Evolutionary conservation across 1,140 invertebrate species (phyloP), one percentile per base, ranked within the genome.

Genomic region (Nasonia longicornis): DNA sequence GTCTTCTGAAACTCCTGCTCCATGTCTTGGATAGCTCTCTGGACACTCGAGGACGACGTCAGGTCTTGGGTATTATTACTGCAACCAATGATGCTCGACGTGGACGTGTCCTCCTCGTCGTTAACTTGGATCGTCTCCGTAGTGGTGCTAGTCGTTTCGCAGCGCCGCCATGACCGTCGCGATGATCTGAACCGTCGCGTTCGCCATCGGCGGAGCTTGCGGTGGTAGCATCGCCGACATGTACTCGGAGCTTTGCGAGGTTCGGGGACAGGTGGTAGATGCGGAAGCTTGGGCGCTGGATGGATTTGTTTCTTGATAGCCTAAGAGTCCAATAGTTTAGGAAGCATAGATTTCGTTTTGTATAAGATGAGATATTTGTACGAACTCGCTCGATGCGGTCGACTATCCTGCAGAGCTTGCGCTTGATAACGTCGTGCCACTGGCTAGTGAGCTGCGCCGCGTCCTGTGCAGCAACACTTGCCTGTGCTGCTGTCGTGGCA

Each of bases 1-100:
- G 67, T 71, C 20, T 58, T 31, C 11, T 38, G 26, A 26, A 79
- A 79, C 1, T 79, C 42, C 1, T 1, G 7, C 42, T 79, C 67
- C 16, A 79, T 79, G 14, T 71, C 42, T 16, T 71, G 45, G 8
- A 79, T 58, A 8, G 77, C 20, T 58, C 6, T 16, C 16, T 58
- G 20, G 52, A 52, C 48, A 10, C 11, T 52, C 48, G 12, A 6
- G 4, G 12, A 16, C 20, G 16, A n/a, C 52, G 52, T 7, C 20
- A 7, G 52, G 3, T 0, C 52, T 4, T 2, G 0, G 3, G 16
- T 52, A 52, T 58, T 58, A n/a, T n/a, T n/a, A 7, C 52, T 58
- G 16, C 52, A n/a, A 1, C 6, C 52, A n/a, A 58, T n/a, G 6
- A 20, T 58, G 16, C 6, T n/a, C 0, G 52, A 58, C 16, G 14